phyloP scores from a whole-genome alignment of 2,888 invertebrate species.

The Epistrophe eligans region DNA sequence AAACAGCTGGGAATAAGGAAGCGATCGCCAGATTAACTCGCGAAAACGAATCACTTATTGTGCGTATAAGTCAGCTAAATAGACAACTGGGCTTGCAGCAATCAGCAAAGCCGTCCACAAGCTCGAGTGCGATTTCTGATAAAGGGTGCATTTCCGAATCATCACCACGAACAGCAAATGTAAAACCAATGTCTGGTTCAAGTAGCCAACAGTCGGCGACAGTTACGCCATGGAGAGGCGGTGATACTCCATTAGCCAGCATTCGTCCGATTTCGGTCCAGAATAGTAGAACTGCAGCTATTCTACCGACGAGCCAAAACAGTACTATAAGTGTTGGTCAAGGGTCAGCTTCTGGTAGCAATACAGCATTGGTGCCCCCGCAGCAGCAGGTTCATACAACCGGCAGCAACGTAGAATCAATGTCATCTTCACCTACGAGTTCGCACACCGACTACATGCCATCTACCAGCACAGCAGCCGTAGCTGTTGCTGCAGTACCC shows the following conservation, averaged over 20 bases:
- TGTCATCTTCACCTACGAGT: conserved; percentile 89
- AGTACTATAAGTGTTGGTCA: conserved; percentile 83
- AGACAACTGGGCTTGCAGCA: conserved; percentile 87
- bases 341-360: conserved; percentile 80
- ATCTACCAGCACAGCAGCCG: conserved; percentile 89
- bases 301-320: conserved; percentile 89
- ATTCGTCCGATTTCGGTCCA: conserved; percentile 95
- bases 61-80: conserved; percentile 88
- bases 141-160: conserved; percentile 86
- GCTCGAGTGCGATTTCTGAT: conserved; percentile 86
- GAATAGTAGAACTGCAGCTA: conserved; percentile 89
- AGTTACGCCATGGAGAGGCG: conserved; percentile 88
- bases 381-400: conserved; percentile 87
- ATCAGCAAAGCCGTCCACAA: conserved; percentile 88
- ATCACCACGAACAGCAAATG: conserved; percentile 92
- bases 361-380: conserved; percentile 86
- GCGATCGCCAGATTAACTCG: conserved; percentile 85
- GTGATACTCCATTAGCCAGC: conserved; percentile 95
- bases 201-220: conserved; percentile 84
- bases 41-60: conserved; percentile 89
- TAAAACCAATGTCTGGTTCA: conserved; percentile 95
- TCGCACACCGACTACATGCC: conserved; percentile 94
- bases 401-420: conserved; percentile 84
- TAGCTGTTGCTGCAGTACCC: conserved; percentile 88
- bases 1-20: conserved; percentile 86